Evolutionary conservation across 2,888 invertebrate genomes (phyloP).

Genomic region (Diabrotica balteata): DNA sequence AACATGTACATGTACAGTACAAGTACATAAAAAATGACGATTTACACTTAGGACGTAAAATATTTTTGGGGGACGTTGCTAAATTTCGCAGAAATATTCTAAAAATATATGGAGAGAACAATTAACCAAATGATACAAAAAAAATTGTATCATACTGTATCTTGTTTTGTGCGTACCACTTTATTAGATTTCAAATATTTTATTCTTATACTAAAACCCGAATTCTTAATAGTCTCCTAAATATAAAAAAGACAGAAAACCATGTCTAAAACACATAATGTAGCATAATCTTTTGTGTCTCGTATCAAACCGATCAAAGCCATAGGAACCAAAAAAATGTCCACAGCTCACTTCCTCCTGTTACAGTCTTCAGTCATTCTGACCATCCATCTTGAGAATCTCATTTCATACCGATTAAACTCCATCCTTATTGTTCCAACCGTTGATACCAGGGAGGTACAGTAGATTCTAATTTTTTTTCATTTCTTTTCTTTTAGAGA

Average conservation of each 20-base stretch:
- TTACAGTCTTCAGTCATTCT: conserved; percentile 44
- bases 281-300: conserved; percentile 19
- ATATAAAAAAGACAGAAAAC: conserved; percentile 3
- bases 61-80: too few relatives aligned
- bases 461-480: conserved; percentile 1
- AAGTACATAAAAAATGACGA: too few relatives aligned
- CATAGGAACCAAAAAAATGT: conserved; percentile 29
- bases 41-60: too few relatives aligned
- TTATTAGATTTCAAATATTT: too few relatives aligned
- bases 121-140: too few relatives aligned
- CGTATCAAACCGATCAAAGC: conserved; percentile 12
- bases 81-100: too few relatives aligned
- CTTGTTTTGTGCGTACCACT: not conserved
- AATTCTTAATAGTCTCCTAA: too few relatives aligned
- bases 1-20: too few relatives aligned
- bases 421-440: conserved; percentile 25
- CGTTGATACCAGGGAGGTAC: conserved; percentile 11
- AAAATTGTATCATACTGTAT: not conserved
- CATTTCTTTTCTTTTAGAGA: not conserved
- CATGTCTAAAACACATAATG: conserved; percentile 20
- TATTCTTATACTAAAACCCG: too few relatives aligned
- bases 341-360: conserved; percentile 43
- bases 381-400: conserved; percentile 41
- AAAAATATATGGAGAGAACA: too few relatives aligned
- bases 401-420: conserved; percentile 38